Base-by-base conservation (phyloP, 2,113 vertebrate species). In the Centropus unirufus region DNA sequence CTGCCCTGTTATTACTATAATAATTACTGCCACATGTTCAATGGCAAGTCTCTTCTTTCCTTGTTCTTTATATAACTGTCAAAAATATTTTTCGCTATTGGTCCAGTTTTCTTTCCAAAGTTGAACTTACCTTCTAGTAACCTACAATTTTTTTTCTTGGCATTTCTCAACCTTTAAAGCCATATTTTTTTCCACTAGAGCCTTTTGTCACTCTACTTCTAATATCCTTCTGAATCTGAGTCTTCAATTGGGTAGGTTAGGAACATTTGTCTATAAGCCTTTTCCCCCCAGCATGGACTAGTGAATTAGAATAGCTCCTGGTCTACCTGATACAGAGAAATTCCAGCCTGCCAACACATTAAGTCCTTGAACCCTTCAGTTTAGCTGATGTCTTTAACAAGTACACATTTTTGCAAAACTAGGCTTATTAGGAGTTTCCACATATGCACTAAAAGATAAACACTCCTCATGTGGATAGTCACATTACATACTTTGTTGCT, bases 261-360 rank as follows among this genome's bases (percentile, higher is more conserved):
- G 34, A 80, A 49, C 17, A 36, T 58, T 80, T 79, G 23, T 69
- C 27, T 76, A 7, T 22, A 59, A 68, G 32, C 12, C 4, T 90
- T 79, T 76, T 10, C 13, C 14, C 14, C 34, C 26, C 14, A 44
- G 17, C 40, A 67, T 4, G 20, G 23, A 34, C 17, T 22, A 39
- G 8, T 54, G 40, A 81, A 77, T 42, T 17, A 2, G 8, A 3
- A 39, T 2, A 23, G 36, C 5, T 81, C 8, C 16, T 78, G 4
- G 14, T 94, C 64, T 46, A 54, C n/a, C 14, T 40, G 14, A 74
- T 3, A 14, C 7, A 40, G 85, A 58, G 24, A 70, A 73, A 77
- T 66, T 54, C 47, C 8, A 44, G 52, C 23, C 13, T 22, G 22
- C n/a, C 39, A 6, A 26, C 5, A 30, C 23, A 12, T 0, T n/a